Base-by-base conservation (phyloP, 2,888 invertebrate genomes). In the Amphipyra berbera region DNA sequence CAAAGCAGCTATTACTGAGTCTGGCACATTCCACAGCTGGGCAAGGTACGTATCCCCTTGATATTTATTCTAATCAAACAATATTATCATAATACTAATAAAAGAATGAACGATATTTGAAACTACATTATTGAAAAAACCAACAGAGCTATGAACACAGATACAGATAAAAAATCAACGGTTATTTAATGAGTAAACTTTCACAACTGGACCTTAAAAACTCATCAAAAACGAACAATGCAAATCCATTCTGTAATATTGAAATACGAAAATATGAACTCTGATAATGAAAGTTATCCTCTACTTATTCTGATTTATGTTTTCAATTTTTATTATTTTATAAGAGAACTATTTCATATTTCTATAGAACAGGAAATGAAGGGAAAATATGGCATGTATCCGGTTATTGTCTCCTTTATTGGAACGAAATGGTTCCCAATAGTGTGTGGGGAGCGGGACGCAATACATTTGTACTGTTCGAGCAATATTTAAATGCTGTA, bases 371-470 rank as follows among this genome's bases (percentile, higher is more conserved):
- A 40, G 30, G 44, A 37, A 46, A 41, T 46, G 41, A 50, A 55
- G 33, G 30, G 45, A 46, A 55, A 41, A 21, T 49, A 49, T 48
- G 41, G 55, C 12, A 40, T 38, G 30, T 41, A 49, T 55, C 41
- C 33, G 21, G 12, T 21, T 67, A 64, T 55, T 48, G 56, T 64
- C 21, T 67, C 10, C n/a, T 21, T 49, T 67, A 71, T 65, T 72
- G 66, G 27, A 15, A 33, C 33, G 37, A 67, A 49, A 65, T 72
- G 21, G 56, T 49, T 15, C 37, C 30, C 49, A 13, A 38, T 21
- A 21, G 21, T 21, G 21, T 21, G 21, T 21, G 21, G 21, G 3
- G 3, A 21, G 21, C 2, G 21, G 21, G 2, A 21, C 21, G 21
- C 21, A 21, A 21, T 21, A 21, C 21, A 3, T 21, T 21, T 21